These are phyloP conservation scores for Falco naumanni DNA, from an alignment of 2,797 vertebrate species.

Conservation along the genomic window DNA sequence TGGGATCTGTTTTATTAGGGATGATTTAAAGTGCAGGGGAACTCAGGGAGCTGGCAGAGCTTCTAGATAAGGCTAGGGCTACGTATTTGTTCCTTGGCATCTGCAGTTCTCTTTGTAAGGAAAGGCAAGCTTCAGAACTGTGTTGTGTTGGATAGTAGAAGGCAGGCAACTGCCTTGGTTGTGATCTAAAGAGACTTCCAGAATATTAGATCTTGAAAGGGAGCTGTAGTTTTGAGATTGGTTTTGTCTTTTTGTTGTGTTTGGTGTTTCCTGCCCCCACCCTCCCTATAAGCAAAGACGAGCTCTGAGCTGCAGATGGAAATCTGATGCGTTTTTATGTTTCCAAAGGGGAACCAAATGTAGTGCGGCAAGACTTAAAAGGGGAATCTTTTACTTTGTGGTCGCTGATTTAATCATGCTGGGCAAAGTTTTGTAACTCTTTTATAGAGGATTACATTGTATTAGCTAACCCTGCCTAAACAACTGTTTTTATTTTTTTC, in stretches of 20 bases:
- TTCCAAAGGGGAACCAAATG: constrained; percentile 16
- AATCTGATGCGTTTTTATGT: constrained; percentile 10
- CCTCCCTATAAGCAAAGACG: background rate
- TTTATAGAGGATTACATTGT: background rate
- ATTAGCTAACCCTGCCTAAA: background rate
- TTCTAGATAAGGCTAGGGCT: background rate
- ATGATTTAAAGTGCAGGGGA: background rate
- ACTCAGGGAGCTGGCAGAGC: background rate
- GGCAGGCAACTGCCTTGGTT: background rate
- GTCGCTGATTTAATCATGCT: constrained; percentile 28
- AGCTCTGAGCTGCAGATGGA: constrained; percentile 12
- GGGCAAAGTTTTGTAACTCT: background rate
- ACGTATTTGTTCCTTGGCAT: background rate
- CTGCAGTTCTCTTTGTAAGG: background rate
- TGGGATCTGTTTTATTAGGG: background rate
- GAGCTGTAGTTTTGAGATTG: background rate
- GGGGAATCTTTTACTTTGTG: constrained; percentile 10
- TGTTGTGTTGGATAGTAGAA: background rate
- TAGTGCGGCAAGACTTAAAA: constrained; percentile 27
- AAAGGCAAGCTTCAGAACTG: background rate
- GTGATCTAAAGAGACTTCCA: background rate
- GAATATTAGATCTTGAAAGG: background rate
- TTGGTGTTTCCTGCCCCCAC: too few relatives aligned
- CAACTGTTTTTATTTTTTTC: background rate
- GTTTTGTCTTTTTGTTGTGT: background rate